These are phyloP conservation scores for Cyprinodon tularosa DNA, from an alignment of 2,113 vertebrate genomes.

Conservation along the genomic window DNA sequence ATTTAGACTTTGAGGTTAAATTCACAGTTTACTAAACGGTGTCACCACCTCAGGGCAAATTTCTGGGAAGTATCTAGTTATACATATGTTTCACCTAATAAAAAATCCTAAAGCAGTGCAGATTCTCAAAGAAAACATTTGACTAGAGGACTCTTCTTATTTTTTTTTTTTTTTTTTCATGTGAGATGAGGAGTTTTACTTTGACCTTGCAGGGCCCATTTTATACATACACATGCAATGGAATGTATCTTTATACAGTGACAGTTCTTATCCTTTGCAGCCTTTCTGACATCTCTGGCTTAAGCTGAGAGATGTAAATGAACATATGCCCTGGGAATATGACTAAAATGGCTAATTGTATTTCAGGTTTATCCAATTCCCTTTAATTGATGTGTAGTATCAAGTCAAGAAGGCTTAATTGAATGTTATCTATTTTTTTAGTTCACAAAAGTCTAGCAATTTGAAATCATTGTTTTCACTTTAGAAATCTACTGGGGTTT, in stretches of 20 bases:
- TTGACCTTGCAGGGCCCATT: not conserved
- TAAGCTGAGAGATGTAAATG: too few relatives aligned
- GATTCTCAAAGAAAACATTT: not conserved
- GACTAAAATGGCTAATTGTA: too few relatives aligned
- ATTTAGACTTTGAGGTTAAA: constrained; percentile 24
- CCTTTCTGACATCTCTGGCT: too few relatives aligned
- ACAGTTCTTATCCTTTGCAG: not conserved
- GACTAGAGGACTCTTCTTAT: not conserved
- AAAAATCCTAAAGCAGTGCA: not conserved
- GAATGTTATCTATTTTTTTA: not conserved
- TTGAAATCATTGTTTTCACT: not conserved
- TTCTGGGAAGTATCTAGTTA: not conserved
- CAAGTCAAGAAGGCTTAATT: not conserved
- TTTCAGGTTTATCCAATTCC: too few relatives aligned
- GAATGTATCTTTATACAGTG: not conserved
- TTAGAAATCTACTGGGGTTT: not conserved
- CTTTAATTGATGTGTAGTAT: not conserved
- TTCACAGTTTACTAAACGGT: constrained; percentile 9
- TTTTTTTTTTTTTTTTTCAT: not conserved
- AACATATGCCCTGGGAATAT: too few relatives aligned
- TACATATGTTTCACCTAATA: not conserved
- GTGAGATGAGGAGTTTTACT: not conserved
- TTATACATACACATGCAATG: not conserved
- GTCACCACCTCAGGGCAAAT: not conserved
- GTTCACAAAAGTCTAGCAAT: not conserved